Evolutionary conservation across 2,797 vertebrate genomes (phyloP).

Genomic region (Taeniopygia guttata): DNA sequence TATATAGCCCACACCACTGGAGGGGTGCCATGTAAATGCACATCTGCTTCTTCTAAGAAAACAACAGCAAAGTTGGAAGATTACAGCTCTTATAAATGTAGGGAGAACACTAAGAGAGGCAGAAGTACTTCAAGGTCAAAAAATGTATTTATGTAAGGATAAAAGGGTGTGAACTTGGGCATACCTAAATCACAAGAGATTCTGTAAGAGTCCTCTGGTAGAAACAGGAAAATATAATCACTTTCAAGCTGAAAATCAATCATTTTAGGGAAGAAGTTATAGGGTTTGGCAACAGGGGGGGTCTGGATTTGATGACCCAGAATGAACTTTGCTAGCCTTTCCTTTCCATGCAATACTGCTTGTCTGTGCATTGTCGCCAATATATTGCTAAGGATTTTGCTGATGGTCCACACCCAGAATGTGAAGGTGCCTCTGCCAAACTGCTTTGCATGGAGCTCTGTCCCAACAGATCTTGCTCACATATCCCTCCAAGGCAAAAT

Average conservation of each 20-base stretch:
- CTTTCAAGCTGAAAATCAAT: background rate
- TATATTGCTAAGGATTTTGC: background rate
- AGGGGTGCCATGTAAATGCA: background rate
- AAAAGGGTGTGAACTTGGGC: background rate
- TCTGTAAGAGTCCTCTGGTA: background rate
- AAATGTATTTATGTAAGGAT: background rate
- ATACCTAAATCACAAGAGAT: background rate
- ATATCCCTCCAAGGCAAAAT: background rate
- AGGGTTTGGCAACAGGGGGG: background rate
- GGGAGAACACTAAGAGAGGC: background rate
- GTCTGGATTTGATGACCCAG: background rate
- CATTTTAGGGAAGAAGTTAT: background rate
- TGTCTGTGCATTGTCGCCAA: background rate
- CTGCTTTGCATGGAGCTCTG: background rate
- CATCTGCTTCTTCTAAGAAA: background rate
- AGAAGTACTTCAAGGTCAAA: background rate
- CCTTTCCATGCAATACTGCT: background rate
- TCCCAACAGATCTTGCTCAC: background rate
- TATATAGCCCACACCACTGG: background rate
- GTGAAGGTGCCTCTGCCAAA: background rate
- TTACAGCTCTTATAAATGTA: background rate
- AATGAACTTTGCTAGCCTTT: background rate
- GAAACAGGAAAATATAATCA: background rate
- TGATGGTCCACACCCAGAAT: background rate
- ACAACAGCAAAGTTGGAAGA: background rate